Conservation (phyloP, 2,888 invertebrate species). For the Tenthredo distinguenda region DNA sequence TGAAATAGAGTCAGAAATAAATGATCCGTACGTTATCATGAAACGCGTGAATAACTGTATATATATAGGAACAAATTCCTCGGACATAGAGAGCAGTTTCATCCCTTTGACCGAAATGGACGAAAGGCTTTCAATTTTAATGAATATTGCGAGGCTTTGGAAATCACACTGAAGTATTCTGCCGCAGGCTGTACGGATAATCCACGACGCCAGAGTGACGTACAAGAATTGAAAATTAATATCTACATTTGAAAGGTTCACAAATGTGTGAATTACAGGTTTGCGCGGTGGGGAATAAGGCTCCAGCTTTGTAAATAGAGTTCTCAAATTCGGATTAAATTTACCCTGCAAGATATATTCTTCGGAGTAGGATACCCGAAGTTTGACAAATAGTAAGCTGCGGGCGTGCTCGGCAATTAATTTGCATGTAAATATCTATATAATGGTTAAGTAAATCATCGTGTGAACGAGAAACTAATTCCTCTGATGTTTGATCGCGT, state of each 20-base stretch:
- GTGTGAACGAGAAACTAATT: not conserved
- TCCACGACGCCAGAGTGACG: not conserved
- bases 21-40: no score
- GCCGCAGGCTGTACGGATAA: not conserved
- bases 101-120: not conserved
- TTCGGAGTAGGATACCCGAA: not conserved
- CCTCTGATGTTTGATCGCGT: not conserved
- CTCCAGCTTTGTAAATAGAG: not conserved
- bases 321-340: not conserved
- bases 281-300: not conserved
- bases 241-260: not conserved
- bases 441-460: not conserved
- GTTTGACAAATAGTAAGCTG: conserved; percentile 14
- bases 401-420: conserved; percentile 9
- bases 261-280: not conserved
- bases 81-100: not conserved
- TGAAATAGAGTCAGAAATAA: no score
- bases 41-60: no score
- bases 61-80: not conserved
- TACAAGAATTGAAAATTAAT: not conserved
- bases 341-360: not conserved
- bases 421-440: not conserved
- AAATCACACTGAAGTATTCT: not conserved
- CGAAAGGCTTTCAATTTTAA: not conserved
- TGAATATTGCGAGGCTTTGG: not conserved